Conservation (phyloP, 1,140 invertebrate species). For the Ladona fulva region DNA sequence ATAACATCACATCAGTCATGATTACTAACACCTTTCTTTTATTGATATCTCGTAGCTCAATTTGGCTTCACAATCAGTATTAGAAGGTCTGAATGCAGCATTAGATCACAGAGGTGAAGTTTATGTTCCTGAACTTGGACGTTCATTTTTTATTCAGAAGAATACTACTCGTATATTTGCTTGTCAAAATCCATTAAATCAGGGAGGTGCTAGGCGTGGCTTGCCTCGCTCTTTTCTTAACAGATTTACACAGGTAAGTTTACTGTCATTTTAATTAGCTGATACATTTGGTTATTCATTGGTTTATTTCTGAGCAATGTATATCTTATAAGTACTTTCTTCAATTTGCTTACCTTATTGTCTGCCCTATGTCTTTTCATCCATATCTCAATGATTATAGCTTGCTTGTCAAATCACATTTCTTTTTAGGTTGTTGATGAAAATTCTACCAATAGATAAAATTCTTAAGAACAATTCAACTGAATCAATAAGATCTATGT, state of each 20-base stretch:
- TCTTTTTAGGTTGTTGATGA: no score
- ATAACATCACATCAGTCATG: no score
- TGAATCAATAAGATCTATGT: no score
- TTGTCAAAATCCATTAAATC: constrained; percentile 95
- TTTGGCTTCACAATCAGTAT: constrained; percentile 93
- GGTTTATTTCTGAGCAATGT: no score
- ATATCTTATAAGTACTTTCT: no score
- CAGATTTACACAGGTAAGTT: constrained; percentile 81
- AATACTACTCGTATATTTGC: constrained; percentile 80
- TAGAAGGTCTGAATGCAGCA: constrained; percentile 97
- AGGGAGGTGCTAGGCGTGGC: constrained; percentile 91
- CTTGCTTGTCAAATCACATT: no score
- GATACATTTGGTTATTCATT: not conserved
- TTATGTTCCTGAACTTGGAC: constrained; percentile 88
- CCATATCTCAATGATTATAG: no score
- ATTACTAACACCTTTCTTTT: no score
- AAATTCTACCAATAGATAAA: no score
- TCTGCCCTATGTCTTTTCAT: no score
- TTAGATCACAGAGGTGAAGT: constrained; percentile 96
- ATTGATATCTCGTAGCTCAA: constrained; percentile 55
- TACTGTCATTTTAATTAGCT: constrained; percentile 14
- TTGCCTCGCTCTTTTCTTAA: constrained; percentile 96
- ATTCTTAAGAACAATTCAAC: no score
- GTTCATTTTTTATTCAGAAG: constrained; percentile 67
- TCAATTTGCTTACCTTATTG: no score